Evolutionary conservation across 2,113 vertebrate species (phyloP).

Genomic region (Colistium nudipinnis): DNA sequence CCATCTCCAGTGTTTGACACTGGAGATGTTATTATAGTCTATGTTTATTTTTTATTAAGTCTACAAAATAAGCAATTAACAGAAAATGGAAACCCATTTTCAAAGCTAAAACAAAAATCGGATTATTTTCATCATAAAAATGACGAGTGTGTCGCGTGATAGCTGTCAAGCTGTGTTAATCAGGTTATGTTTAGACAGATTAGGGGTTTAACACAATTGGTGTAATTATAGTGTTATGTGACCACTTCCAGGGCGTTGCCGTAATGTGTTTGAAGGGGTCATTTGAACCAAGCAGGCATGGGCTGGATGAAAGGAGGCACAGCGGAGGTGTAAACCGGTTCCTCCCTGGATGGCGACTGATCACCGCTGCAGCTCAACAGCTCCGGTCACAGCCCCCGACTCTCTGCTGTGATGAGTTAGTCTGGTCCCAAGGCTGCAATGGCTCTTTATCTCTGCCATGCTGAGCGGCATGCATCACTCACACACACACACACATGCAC

Average conservation of each 20-base stretch:
- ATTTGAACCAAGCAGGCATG: not conserved
- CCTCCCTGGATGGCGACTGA: conserved; percentile 11
- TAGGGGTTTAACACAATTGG: conserved; percentile 7
- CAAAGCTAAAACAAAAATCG: not conserved
- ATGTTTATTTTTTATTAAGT: not conserved
- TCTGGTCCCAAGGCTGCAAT: conserved; percentile 8
- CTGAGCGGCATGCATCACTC: conserved; percentile 11
- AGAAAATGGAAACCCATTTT: not conserved
- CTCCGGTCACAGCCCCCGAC: conserved; percentile 13
- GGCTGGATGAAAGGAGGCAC: not conserved
- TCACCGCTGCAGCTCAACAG: conserved; percentile 11
- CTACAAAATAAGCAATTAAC: not conserved
- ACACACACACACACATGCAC: not conserved
- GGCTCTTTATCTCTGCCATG: conserved; percentile 32
- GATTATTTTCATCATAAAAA: not conserved
- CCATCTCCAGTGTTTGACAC: too few relatives aligned
- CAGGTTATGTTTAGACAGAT: conserved; percentile 8
- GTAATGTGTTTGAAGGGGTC: conserved; percentile 1
- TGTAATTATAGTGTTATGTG: conserved; percentile 7
- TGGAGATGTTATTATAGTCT: too few relatives aligned
- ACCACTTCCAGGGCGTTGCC: not conserved
- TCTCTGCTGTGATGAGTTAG: conserved; percentile 34
- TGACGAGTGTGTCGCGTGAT: not conserved
- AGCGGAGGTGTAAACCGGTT: not conserved
- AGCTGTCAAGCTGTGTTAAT: conserved; percentile 7